Evolutionary conservation across 2,113 vertebrate species (phyloP).

Genomic region (Crotophaga sulcirostris): DNA sequence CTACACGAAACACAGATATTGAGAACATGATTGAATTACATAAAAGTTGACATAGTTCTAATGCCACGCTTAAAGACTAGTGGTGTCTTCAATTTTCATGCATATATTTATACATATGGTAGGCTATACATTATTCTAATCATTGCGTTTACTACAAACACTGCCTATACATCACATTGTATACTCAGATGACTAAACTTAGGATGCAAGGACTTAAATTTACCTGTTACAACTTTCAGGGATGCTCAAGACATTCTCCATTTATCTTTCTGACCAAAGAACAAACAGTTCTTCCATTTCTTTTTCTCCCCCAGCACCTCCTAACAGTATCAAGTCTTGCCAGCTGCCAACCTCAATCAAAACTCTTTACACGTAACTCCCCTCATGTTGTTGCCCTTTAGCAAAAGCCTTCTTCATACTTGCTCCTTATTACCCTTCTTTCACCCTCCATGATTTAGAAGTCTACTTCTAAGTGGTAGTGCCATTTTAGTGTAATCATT

Average conservation of each 20-base stretch:
- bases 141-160: not conserved
- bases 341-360: not conserved
- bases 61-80: not conserved
- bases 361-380: not conserved
- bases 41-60: not conserved
- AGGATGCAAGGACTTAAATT: not conserved
- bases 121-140: not conserved
- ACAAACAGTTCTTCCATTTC: not conserved
- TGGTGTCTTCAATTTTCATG: not conserved
- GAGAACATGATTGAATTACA: not conserved
- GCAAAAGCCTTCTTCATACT: not conserved
- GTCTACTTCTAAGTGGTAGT: conserved; percentile 21
- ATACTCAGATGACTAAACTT: not conserved
- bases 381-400: not conserved
- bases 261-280: not conserved
- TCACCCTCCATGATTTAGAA: not conserved
- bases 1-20: not conserved
- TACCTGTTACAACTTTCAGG: not conserved
- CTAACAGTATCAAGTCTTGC: not conserved
- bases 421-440: conserved; percentile 3
- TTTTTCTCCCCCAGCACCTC: not conserved
- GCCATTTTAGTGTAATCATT: conserved; percentile 53
- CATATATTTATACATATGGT: not conserved
- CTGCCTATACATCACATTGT: not conserved
- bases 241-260: not conserved